These are phyloP conservation scores for Lampropteryx suffumata DNA, from an alignment of 2,888 invertebrate species.

Conservation along the genomic window DNA sequence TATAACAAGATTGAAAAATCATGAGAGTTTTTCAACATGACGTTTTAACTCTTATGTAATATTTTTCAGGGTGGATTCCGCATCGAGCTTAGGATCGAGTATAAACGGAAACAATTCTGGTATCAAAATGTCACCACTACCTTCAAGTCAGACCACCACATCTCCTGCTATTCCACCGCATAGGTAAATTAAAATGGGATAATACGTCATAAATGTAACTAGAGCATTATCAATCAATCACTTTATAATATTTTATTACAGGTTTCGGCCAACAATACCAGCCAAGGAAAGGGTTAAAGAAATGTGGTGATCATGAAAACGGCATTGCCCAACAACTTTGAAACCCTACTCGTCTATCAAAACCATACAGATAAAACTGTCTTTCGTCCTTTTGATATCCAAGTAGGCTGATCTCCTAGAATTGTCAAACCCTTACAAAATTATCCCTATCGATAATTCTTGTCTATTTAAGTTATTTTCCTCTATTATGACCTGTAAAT, in stretches of 20 bases:
- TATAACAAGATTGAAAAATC: too few species aligned
- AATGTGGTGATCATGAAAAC: constrained; percentile 76
- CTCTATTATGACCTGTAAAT: constrained; percentile 58
- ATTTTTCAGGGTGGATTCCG: constrained; percentile 76
- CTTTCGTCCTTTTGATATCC: too few species aligned
- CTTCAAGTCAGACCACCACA: constrained; percentile 47
- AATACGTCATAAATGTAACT: too few species aligned
- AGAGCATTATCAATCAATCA: too few species aligned
- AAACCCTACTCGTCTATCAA: too few species aligned
- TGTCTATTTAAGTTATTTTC: constrained; percentile 7
- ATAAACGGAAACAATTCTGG: constrained; percentile 82
- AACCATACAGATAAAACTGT: too few species aligned
- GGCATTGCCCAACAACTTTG: neutral
- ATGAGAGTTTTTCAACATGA: too few species aligned
- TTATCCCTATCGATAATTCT: neutral
- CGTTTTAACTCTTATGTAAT: neutral
- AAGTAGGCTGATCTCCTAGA: constrained; percentile 19
- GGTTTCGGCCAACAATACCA: constrained; percentile 75
- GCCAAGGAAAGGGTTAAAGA: constrained; percentile 79
- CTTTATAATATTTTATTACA: constrained; percentile 40
- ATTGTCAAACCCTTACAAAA: constrained; percentile 11
- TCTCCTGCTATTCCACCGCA: constrained; percentile 61
- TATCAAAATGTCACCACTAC: constrained; percentile 77
- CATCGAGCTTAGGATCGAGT: constrained; percentile 84
- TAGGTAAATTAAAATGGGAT: constrained; percentile 48